These are phyloP conservation scores for Drosophila pachea DNA, from an alignment of 1,140 invertebrate species.

Conservation along the genomic window DNA sequence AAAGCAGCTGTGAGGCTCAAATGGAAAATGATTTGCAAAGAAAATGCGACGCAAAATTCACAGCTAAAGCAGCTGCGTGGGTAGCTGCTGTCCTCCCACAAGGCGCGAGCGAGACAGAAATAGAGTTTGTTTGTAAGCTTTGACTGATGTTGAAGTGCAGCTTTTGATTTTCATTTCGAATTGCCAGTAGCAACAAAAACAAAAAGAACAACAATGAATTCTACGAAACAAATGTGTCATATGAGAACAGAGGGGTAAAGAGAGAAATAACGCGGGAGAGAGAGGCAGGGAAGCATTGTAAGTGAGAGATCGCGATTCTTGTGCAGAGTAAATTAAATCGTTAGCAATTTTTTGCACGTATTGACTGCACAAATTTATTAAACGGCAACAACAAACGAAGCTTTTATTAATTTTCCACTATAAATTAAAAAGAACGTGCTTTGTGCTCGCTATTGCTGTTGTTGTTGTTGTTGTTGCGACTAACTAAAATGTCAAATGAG, in stretches of 20 bases:
- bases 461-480: slow-evolving; percentile 33
- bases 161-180: slow-evolving; percentile 35
- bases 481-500: slow-evolving; percentile 55
- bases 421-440: slow-evolving; percentile 37
- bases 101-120: slow-evolving; percentile 8
- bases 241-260: slow-evolving; percentile 1
- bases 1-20: slow-evolving; percentile 50
- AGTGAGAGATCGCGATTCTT: neutral
- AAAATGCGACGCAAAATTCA: slow-evolving; percentile 60
- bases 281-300: neutral
- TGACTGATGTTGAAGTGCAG: slow-evolving; percentile 44
- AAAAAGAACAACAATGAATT: neutral
- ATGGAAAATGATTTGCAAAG: slow-evolving; percentile 38
- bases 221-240: slow-evolving; percentile 35
- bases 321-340: slow-evolving; percentile 47
- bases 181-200: slow-evolving; percentile 9
- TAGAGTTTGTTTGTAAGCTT: slow-evolving; percentile 30
- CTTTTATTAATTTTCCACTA: slow-evolving; percentile 58
- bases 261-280: neutral
- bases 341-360: slow-evolving; percentile 32
- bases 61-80: slow-evolving; percentile 28
- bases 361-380: slow-evolving; percentile 36
- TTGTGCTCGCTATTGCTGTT: slow-evolving; percentile 4
- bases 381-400: slow-evolving; percentile 25
- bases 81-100: slow-evolving; percentile 19